Evolutionary conservation across 2,113 vertebrate genomes (phyloP), one percentile per base, ranked within the genome.

Genomic region (Rhabdornis inornatus): DNA sequence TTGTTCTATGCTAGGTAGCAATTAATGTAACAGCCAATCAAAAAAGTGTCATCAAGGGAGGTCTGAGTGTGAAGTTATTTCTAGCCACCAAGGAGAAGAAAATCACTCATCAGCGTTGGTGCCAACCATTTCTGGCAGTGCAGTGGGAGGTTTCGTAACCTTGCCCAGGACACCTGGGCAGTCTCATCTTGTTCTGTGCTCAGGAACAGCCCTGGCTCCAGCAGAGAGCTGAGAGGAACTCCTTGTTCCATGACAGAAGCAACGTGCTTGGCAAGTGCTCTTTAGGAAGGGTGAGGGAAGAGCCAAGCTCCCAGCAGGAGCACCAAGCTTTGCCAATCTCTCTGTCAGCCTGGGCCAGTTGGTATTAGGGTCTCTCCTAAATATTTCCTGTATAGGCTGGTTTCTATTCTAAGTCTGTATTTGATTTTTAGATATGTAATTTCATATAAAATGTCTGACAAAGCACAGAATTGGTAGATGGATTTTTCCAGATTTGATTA

Each of bases 261-360:
- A 78, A 35, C 1, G 3, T 0, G 0, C 42, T 57, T 65, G 70
- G 37, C 55, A 23, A 57, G n/a, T 2, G 55, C 55, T 50, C 0
- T 37, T 71, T 57, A 81, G 60, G 22, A 57, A 24, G 50, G 55
- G 50, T n/a, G 52, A 78, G 77, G 1, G 7, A 49, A 40, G 69
- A 82, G 63, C 40, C 59, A 45, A 76, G 3, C 50, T 45, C 79
- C 31, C 68, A 35, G 77, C 63, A 52, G 49, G n/a, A 70, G 72
- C 40, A 9, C 56, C 4, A 33, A 56, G 63, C 76, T 60, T 37
- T 83, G 92, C 87, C 50, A 72, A 35, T 17, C 30, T 21, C 63
- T 23, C 22, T 9, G 1, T 25, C 24, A 33, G 8, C 76, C 10
- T 2, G 0, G 64, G 83, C 63, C 53, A 50, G 39, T 13, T 33